Base-by-base conservation (phyloP, 2,888 invertebrate genomes). In the Diplazon laetatorius region DNA sequence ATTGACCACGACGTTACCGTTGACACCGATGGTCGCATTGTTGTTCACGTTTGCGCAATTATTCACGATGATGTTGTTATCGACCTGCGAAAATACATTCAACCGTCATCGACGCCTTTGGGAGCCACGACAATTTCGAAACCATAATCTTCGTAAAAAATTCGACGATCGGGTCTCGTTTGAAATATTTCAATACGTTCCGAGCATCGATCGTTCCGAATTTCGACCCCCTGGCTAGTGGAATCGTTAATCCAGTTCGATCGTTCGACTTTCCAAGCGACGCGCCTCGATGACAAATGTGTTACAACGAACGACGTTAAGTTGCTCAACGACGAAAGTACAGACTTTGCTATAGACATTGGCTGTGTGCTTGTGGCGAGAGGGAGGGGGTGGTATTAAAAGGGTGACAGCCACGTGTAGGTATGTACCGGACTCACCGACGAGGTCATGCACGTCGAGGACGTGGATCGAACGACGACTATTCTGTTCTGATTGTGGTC, bases 401-500 rank as follows among this genome's bases (percentile, higher is more conserved):
- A 55, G 62, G 37, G 14, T 60, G 66, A 60, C 68, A 65, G 76
- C 78, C 60, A 75, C 60, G 72, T 74, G 68, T 30, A n/a, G 59
- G 63, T 71, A 69, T 78, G 76, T 66, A 60, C 60, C n/a, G n/a
- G 57, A 80, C 81, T 88, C 83, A 89, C 89, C 85, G 87, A 79
- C 68, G 86, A 85, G 76, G 88, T 88, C 84, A 88, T 85, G 74
- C 87, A 86, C 76, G 87, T 85, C 80, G 89, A 83, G 69, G 87
- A 84, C 62, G 90, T 86, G 39, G 90, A 89, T 82, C 90, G 87
- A 46, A 90, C 89, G 80, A 90, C 89, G 80, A 90, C 90, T 84
- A 90, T 90, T 78, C 90, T 86, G 85, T 90, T 90, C 85, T 90
- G 90, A 83, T 90, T 90, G 86, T 90, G 90, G 84, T 90, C 90